These are phyloP conservation scores for Martes martes DNA, from an alignment of 2,113 vertebrate genomes.

Conservation along the genomic window DNA sequence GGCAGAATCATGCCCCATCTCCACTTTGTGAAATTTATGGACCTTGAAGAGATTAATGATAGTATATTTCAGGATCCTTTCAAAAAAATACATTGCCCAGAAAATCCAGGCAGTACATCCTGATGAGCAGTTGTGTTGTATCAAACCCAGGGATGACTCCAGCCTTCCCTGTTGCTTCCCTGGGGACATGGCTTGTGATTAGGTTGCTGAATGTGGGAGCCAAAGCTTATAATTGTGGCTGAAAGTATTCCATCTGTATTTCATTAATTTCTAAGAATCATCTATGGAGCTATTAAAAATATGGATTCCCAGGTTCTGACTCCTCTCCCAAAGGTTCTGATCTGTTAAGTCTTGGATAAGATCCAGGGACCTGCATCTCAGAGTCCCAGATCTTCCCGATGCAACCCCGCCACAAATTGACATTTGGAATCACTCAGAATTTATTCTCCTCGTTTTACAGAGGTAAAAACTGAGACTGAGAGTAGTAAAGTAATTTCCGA, in stretches of 20 bases:
- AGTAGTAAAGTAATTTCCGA: neutral
- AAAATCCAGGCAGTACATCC: neutral
- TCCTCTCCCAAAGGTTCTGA: constrained; percentile 27
- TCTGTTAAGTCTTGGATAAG: constrained; percentile 22
- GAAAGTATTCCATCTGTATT: constrained; percentile 30
- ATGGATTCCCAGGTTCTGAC: constrained; percentile 27
- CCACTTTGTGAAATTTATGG: neutral
- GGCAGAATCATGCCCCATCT: neutral
- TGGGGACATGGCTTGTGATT: neutral
- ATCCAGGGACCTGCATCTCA: constrained; percentile 23
- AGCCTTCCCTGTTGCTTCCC: neutral
- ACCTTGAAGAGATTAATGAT: neutral
- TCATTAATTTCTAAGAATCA: constrained; percentile 51
- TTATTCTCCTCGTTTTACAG: constrained; percentile 30
- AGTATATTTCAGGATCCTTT: neutral
- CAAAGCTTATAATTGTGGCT: neutral
- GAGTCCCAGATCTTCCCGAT: neutral
- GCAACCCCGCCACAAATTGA: neutral
- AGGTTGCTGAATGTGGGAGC: neutral
- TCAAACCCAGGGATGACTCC: neutral
- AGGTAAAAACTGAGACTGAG: neutral
- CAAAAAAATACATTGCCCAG: neutral
- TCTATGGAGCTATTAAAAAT: constrained; percentile 20
- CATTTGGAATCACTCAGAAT: neutral
- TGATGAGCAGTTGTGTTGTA: neutral